Evolutionary conservation across 2,797 vertebrate species (phyloP).

Genomic region (Cirrhinus mrigala): DNA sequence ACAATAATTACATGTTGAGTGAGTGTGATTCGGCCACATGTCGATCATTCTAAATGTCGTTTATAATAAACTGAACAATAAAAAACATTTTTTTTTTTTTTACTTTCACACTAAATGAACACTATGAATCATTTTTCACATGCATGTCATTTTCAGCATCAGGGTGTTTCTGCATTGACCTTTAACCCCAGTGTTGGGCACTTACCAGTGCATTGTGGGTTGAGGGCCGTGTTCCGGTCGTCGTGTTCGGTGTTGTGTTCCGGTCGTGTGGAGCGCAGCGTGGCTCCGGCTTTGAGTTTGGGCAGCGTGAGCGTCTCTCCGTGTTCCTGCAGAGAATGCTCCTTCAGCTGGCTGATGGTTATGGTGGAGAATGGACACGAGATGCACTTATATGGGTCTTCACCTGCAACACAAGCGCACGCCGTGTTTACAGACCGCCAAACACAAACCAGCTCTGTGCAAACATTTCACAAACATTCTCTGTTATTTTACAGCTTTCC

Average conservation of each 20-base stretch:
- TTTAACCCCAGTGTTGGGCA: slow-evolving; percentile 13
- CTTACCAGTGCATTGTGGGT: slow-evolving; percentile 87
- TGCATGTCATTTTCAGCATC: neutral
- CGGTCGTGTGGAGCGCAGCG: slow-evolving; percentile 84
- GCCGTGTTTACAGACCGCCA: neutral
- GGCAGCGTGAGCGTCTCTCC: slow-evolving; percentile 93
- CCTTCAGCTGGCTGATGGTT: slow-evolving; percentile 98
- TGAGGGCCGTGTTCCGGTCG: slow-evolving; percentile 75
- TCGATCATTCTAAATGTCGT: no score
- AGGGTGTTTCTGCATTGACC: neutral
- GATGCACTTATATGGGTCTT: slow-evolving; percentile 96
- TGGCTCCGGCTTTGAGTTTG: slow-evolving; percentile 87
- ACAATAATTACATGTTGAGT: neutral
- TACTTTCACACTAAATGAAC: neutral
- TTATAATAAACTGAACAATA: no score
- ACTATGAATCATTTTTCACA: neutral
- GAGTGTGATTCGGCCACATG: neutral
- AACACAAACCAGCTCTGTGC: neutral
- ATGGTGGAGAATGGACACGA: slow-evolving; percentile 95
- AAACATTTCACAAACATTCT: neutral
- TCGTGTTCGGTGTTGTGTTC: slow-evolving; percentile 74
- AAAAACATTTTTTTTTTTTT: neutral
- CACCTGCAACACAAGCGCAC: slow-evolving; percentile 80
- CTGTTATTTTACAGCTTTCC: neutral
- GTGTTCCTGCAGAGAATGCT: slow-evolving; percentile 94